These are phyloP conservation scores for Philotrypesis tridentata DNA, from an alignment of 1,140 invertebrate species.

Conservation along the genomic window DNA sequence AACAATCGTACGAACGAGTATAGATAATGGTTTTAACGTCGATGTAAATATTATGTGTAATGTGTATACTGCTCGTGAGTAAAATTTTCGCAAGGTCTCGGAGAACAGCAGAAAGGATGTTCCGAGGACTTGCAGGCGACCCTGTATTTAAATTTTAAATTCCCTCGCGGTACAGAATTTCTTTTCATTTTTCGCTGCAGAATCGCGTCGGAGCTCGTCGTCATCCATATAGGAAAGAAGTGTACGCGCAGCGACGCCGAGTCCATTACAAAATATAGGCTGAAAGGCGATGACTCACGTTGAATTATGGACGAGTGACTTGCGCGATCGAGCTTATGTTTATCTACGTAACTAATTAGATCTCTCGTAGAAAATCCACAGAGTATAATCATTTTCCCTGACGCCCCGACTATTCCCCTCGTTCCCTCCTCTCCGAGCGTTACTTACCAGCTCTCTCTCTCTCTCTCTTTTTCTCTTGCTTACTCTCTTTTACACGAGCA, in stretches of 20 bases:
- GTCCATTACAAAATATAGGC: not conserved
- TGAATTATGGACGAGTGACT: conserved; percentile 10
- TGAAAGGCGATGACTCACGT: not conserved
- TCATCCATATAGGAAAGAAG: not conserved
- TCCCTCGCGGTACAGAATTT: not conserved
- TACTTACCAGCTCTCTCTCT: too few species aligned
- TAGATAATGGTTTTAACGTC: too few species aligned
- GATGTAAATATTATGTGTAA: too few species aligned
- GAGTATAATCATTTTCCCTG: not conserved
- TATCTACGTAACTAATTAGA: not conserved
- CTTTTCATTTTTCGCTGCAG: not conserved
- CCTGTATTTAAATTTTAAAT: not conserved
- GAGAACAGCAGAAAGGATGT: not conserved
- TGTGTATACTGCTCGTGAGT: too few species aligned
- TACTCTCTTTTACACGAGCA: not conserved
- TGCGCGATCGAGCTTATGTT: not conserved
- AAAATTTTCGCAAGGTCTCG: not conserved
- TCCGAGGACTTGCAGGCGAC: not conserved
- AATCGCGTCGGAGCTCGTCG: not conserved
- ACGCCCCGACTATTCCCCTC: too few species aligned
- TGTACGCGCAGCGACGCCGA: too few species aligned
- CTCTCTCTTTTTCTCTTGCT: not conserved
- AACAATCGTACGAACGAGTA: too few species aligned
- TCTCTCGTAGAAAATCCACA: not conserved
- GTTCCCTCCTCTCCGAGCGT: too few species aligned